Conservation (phyloP, 92 coral and sea anemone species). For the Umimayanthus chanpuru region DNA sequence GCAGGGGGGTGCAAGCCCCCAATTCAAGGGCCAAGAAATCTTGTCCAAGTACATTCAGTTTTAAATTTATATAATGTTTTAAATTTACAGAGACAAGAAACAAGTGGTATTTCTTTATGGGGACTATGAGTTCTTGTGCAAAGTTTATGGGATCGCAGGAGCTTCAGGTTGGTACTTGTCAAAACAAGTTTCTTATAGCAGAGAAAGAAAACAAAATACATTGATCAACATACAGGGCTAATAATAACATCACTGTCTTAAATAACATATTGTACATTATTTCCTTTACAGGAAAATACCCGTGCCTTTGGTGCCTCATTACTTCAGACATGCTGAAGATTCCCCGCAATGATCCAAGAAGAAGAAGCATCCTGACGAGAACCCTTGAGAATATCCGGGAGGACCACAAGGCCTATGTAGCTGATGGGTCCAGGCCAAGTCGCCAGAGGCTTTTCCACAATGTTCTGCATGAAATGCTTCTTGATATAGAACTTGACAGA, state of each 20-base stretch:
- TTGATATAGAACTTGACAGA: conserved; percentile 36
- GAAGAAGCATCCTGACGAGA: not conserved
- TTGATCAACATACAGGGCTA: not conserved
- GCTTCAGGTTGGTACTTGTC: conserved; percentile 47
- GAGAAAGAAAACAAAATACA: not conserved
- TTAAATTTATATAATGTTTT: not conserved
- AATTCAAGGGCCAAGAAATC: not conserved
- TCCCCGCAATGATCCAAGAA: conserved; percentile 32
- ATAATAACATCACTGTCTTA: not conserved
- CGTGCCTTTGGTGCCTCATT: conserved; percentile 28
- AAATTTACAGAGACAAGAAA: conserved; percentile 45
- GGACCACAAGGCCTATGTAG: conserved; percentile 14
- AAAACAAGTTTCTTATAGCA: not conserved
- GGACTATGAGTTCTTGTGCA: conserved; percentile 49
- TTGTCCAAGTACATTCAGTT: not conserved
- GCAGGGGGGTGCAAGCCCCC: no score
- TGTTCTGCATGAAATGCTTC: conserved; percentile 29
- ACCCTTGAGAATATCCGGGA: conserved; percentile 20
- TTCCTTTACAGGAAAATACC: conserved; percentile 29
- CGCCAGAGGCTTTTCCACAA: conserved; percentile 34
- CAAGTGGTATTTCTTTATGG: conserved; percentile 52
- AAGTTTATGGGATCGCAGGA: conserved; percentile 50
- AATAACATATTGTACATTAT: not conserved
- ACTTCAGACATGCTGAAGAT: conserved; percentile 20
- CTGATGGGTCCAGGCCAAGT: conserved; percentile 34